Percentiles rank a stretch among this genome's conserved stretches.
Conservation (phyloP, 2,113 vertebrate species). For the Pomatostomus ruficeps region DNA sequence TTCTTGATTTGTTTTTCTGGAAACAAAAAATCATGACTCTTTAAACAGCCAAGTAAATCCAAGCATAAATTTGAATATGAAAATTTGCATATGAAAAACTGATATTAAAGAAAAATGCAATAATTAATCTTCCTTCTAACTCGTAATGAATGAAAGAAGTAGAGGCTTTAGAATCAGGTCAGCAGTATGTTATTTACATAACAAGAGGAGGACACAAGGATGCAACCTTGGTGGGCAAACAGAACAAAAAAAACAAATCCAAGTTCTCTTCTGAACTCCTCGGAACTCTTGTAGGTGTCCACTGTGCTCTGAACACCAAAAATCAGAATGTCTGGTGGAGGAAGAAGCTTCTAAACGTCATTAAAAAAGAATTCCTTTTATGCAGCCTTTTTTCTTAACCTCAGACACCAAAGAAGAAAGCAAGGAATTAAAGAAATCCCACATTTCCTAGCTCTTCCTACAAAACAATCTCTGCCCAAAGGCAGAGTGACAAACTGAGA, state of each 20-base stretch:
- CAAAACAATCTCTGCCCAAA: not conserved
- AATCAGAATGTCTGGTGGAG: not conserved
- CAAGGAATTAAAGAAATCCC: not conserved
- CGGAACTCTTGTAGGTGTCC: not conserved
- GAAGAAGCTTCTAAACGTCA: not conserved
- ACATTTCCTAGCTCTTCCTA: not conserved
- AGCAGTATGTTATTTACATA: not conserved
- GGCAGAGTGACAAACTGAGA: not conserved
- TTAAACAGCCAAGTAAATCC: not conserved
- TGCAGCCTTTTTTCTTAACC: not conserved
- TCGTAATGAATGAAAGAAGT: not conserved
- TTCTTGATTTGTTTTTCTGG: not conserved
- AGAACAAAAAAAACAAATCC: not conserved
- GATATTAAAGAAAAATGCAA: not conserved
- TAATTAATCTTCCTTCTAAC: not conserved
- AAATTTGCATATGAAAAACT: not conserved
- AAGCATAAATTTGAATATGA: not conserved
- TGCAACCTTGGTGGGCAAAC: fast-evolving
- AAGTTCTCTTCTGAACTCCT: not conserved
- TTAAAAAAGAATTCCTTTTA: not conserved
- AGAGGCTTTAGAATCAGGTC: not conserved
- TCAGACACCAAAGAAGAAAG: not conserved
- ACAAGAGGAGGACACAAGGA: not conserved
- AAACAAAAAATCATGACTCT: fast-evolving
- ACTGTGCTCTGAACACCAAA: not conserved